Evolutionary conservation across 2,797 vertebrate species (phyloP).

Genomic region (Gadopsis bispinosus): DNA sequence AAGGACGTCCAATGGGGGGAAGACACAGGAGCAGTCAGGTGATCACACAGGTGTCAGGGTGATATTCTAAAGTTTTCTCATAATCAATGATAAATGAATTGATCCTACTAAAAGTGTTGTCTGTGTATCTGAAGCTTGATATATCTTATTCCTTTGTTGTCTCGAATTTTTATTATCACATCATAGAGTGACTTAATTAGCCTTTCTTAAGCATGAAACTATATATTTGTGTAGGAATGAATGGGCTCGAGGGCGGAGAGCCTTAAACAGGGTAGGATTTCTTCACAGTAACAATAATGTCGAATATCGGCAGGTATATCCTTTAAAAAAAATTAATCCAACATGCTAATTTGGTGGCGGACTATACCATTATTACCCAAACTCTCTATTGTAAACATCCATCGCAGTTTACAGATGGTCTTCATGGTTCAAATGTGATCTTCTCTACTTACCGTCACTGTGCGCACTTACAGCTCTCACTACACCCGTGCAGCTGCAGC

Average conservation of each 20-base stretch:
- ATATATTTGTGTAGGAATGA: neutral
- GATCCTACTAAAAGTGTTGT: slow-evolving; percentile 1
- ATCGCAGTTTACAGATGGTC: neutral
- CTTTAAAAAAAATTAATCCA: neutral
- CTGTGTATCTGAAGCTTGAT: neutral
- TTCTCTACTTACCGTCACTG: neutral
- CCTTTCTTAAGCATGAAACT: neutral
- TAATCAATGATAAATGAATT: neutral
- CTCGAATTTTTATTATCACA: too few relatives aligned
- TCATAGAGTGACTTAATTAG: neutral
- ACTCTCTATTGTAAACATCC: slow-evolving; percentile 20
- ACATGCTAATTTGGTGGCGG: neutral
- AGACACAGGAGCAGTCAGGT: neutral
- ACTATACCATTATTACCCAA: neutral
- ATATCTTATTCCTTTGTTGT: neutral
- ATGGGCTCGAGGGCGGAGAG: neutral
- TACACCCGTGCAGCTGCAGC: slow-evolving; percentile 48
- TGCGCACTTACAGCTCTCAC: neutral
- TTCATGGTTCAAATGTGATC: neutral
- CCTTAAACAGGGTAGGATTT: neutral
- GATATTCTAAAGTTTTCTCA: neutral
- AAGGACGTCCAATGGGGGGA: neutral
- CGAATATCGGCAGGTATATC: neutral
- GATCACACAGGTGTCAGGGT: neutral
- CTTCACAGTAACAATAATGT: neutral